Percentiles rank a stretch among this genome's conserved stretches.
phyloP scores from a whole-genome alignment of 1,140 invertebrate genomes.

The Drosophila murphyi region DNA sequence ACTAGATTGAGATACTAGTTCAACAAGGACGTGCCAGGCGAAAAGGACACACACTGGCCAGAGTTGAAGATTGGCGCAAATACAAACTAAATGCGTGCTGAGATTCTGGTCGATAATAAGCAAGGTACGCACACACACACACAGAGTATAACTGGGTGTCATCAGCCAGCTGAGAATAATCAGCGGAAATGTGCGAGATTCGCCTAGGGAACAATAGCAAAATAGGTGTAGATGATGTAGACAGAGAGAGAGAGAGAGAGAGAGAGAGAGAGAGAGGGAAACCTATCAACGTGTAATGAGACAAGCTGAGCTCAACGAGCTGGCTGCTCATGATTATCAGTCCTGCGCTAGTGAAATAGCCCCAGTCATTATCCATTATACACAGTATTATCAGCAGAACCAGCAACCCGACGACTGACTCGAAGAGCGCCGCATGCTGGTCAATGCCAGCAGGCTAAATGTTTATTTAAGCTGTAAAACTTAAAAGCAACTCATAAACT shows the following conservation, averaged over 20 bases:
- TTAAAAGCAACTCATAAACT: conserved; percentile 74
- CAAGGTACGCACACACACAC: conserved; percentile 2
- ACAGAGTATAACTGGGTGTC: conserved; percentile 51
- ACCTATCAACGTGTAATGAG: conserved; percentile 76
- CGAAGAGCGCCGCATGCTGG: conserved; percentile 53
- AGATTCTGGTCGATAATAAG: not conserved
- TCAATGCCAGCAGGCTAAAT: conserved; percentile 59
- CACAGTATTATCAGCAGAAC: conserved; percentile 23
- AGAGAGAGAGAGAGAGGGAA: conserved; percentile 39
- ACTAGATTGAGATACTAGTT: conserved; percentile 54
- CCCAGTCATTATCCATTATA: conserved; percentile 48
- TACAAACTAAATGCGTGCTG: conserved; percentile 17
- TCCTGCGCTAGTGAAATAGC: conserved; percentile 26
- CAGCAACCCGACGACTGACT: conserved; percentile 1
- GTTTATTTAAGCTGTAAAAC: conserved; percentile 70
- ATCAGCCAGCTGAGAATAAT: conserved; percentile 61
- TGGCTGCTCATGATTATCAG: conserved; percentile 38
- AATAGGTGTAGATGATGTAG: conserved; percentile 71
- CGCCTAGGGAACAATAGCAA: conserved; percentile 57
- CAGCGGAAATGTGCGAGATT: conserved; percentile 69
- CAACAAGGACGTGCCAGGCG: conserved; percentile 34
- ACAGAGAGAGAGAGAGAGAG: not conserved
- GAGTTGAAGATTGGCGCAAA: conserved; percentile 54
- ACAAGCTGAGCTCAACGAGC: conserved; percentile 64
- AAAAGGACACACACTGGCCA: not conserved